Evolutionary conservation across 2,797 vertebrate species (phyloP).

Genomic region (Glossophaga mutica): DNA sequence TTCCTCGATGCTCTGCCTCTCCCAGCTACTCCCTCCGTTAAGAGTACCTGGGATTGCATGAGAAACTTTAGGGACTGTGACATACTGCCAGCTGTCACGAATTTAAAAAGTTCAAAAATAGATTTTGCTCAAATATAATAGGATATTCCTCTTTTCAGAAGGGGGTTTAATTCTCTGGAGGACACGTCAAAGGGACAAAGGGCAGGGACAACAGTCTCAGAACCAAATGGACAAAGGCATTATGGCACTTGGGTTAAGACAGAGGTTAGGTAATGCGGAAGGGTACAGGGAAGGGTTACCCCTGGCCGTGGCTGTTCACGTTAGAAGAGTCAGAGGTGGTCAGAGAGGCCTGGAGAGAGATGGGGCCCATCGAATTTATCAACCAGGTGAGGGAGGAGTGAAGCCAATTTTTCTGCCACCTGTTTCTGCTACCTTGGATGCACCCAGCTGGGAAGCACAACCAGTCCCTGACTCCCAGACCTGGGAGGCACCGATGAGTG

Average conservation of each 20-base stretch:
- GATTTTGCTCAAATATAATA: background rate
- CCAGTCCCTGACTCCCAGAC: background rate
- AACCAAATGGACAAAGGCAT: background rate
- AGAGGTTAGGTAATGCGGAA: background rate
- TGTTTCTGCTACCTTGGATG: background rate
- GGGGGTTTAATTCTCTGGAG: background rate
- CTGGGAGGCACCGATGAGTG: background rate
- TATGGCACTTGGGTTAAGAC: background rate
- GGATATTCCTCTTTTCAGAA: background rate
- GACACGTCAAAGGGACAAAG: background rate
- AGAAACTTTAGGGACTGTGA: background rate
- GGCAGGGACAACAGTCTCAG: background rate
- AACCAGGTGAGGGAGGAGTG: background rate
- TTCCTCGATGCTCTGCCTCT: background rate
- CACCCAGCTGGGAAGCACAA: background rate
- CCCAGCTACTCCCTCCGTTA: background rate
- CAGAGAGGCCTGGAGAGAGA: background rate
- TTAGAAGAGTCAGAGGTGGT: background rate
- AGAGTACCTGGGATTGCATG: background rate
- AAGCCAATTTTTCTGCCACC: background rate
- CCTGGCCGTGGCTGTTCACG: accelerated
- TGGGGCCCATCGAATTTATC: background rate
- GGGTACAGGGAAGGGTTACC: background rate
- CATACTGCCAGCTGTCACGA: background rate
- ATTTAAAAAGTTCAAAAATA: background rate